phyloP scores from a whole-genome alignment of 2,888 invertebrate species.

The Rhagium mordax region DNA sequence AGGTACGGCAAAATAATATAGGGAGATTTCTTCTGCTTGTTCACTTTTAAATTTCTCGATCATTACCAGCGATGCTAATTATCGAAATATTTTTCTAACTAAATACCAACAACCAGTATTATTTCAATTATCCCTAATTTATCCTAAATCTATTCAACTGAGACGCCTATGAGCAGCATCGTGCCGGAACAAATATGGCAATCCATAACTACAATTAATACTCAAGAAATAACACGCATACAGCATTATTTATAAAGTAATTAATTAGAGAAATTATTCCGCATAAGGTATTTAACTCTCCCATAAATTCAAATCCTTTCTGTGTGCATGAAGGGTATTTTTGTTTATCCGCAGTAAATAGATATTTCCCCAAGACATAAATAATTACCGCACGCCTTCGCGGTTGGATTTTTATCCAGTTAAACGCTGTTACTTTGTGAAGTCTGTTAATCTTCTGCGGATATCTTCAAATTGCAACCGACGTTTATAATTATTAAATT shows the following conservation, averaged over 20 bases:
- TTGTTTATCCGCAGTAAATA: slow-evolving; percentile 13
- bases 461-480: slow-evolving; percentile 22
- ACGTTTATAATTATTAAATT: slow-evolving; percentile 31
- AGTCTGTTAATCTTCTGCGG: slow-evolving; percentile 16
- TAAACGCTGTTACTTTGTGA: slow-evolving; percentile 15
- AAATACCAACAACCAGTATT: no score
- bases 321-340: neutral
- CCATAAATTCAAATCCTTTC: slow-evolving; percentile 6
- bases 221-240: neutral
- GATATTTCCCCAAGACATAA: slow-evolving; percentile 18
- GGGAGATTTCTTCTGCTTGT: no score
- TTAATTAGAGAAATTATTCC: slow-evolving; percentile 12
- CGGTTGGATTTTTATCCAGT: slow-evolving; percentile 4
- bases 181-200: neutral
- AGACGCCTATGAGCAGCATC: neutral
- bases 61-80: no score
- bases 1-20: no score
- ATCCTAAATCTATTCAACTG: no score
- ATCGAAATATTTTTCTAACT: no score
- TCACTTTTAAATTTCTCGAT: no score
- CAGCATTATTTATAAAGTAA: slow-evolving; percentile 11
- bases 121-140: no score
- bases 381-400: slow-evolving; percentile 27
- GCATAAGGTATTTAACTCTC: slow-evolving; percentile 4
- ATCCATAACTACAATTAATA: neutral